A percentile compares a stretch with the other conserved stretches of the same genome.
phyloP scores from a whole-genome alignment of 2,888 invertebrate species.

The Sphaerophoria rueppellii region DNA sequence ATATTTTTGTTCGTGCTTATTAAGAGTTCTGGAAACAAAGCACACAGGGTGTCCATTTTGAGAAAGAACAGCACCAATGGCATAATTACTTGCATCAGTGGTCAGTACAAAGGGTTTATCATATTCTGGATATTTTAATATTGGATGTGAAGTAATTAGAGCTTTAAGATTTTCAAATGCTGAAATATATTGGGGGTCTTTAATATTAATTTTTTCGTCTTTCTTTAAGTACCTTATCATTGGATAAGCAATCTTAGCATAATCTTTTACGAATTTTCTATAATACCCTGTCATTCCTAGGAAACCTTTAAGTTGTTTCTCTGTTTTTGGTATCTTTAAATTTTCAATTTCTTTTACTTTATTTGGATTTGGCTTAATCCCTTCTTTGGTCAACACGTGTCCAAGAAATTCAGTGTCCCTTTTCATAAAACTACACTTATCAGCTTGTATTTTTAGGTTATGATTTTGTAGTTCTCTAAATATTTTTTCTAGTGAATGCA shows the following conservation, averaged over 20 bases:
- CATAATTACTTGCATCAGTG: conserved; percentile 64
- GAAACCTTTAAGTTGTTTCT: conserved; percentile 38
- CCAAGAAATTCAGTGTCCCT: conserved; percentile 56
- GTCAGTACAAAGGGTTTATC: conserved; percentile 53
- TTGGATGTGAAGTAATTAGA: conserved; percentile 43
- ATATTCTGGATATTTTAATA: conserved; percentile 65
- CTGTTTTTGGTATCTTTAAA: conserved; percentile 51
- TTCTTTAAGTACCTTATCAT: conserved; percentile 66
- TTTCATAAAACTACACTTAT: too few relatives aligned
- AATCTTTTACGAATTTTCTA: conserved; percentile 51
- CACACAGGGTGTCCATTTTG: neutral
- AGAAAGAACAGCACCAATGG: conserved; percentile 59
- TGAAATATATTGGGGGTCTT: conserved; percentile 57
- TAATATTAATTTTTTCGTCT: conserved; percentile 41
- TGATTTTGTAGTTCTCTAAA: conserved; percentile 53
- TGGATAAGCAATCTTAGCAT: conserved; percentile 59
- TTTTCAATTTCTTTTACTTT: conserved; percentile 52
- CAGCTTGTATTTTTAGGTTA: conserved; percentile 28
- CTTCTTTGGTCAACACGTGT: conserved; percentile 12
- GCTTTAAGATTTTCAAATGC: conserved; percentile 66
- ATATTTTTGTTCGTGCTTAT: conserved; percentile 57
- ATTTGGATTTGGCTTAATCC: conserved; percentile 58
- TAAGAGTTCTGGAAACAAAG: conserved; percentile 51
- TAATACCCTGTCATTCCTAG: conserved; percentile 23
- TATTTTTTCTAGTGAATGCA: conserved; percentile 50